Evolutionary conservation across 2,888 invertebrate genomes (phyloP).

Genomic region (Hypercompe scribonia): DNA sequence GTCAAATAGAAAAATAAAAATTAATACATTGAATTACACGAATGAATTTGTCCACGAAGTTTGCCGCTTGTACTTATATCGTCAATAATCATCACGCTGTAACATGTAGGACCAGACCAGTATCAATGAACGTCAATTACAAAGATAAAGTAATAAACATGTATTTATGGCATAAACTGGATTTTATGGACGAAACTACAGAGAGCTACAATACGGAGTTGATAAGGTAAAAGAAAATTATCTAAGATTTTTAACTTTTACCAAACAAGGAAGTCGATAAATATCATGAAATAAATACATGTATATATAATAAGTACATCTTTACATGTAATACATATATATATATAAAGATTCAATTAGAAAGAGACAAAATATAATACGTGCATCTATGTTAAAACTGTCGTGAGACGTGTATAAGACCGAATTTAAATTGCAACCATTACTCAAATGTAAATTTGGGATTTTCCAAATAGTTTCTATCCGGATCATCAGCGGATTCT

Average conservation of each 20-base stretch:
- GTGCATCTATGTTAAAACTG: constrained; percentile 12
- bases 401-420: constrained; percentile 11
- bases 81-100: not conserved
- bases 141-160: not conserved
- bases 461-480: constrained; percentile 12
- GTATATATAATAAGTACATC: not conserved
- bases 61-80: no score
- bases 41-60: no score
- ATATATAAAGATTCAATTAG: not conserved
- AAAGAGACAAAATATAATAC: constrained; percentile 5
- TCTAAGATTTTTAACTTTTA: no score
- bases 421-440: constrained; percentile 14
- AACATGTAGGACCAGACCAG: not conserved
- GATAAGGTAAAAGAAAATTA: no score
- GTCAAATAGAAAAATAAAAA: not conserved
- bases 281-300: no score
- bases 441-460: constrained; percentile 2
- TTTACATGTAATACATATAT: not conserved
- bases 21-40: not conserved
- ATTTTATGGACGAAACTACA: not conserved
- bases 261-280: no score
- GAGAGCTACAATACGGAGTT: not conserved
- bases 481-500: constrained; percentile 7
- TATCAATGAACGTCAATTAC: not conserved
- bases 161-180: not conserved